These are phyloP conservation scores for Poecile montanus DNA, from an alignment of 2,797 vertebrate genomes.

Conservation along the genomic window DNA sequence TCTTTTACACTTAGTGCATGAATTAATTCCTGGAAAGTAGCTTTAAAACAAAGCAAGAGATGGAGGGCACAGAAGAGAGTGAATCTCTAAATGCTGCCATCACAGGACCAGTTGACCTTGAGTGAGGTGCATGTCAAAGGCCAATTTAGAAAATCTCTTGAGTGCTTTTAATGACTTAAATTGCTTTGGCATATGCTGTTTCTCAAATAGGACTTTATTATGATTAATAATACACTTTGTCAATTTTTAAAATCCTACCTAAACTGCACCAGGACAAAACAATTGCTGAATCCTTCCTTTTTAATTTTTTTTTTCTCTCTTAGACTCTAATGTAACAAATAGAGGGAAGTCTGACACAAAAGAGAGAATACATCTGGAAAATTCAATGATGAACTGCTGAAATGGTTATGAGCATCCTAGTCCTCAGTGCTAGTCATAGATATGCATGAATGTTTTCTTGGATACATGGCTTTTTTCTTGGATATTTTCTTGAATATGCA, in stretches of 20 bases:
- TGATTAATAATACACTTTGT: not conserved
- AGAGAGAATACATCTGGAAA: not conserved
- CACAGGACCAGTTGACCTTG: not conserved
- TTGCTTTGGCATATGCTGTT: not conserved
- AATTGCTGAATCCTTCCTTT: not conserved
- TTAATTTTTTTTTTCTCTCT: not conserved
- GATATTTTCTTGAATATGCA: no score
- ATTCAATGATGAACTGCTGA: not conserved
- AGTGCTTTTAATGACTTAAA: not conserved
- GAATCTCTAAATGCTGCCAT: not conserved
- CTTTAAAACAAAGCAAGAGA: not conserved
- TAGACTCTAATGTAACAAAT: not conserved
- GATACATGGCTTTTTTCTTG: no score
- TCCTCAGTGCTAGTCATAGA: not conserved
- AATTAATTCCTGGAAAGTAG: not conserved
- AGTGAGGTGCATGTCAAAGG: not conserved
- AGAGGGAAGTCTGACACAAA: not conserved
- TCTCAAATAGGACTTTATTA: not conserved
- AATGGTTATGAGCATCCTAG: not conserved
- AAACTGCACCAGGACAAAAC: not conserved
- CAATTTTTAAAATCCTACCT: not conserved
- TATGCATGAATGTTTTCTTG: not conserved
- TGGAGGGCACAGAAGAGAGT: not conserved
- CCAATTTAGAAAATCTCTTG: not conserved
- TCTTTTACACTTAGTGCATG: not conserved